Conservation (phyloP, 2,888 invertebrate genomes). For the Nyleta sp. region DNA sequence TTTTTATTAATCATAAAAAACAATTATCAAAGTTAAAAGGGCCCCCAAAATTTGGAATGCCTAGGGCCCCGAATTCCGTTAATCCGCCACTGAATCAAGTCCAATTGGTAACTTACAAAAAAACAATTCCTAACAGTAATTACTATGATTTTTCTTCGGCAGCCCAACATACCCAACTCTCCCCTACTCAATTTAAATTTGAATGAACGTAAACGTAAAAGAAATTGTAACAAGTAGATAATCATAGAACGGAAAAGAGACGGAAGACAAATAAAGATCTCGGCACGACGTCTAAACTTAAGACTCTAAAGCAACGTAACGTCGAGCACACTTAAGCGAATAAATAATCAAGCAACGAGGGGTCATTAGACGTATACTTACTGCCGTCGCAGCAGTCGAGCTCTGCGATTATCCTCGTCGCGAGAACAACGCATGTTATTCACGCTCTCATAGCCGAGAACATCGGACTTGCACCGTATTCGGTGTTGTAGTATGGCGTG, state of each 20-base stretch:
- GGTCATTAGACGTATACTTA: conserved; percentile 60
- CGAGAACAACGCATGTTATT: conserved; percentile 69
- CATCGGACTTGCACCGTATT: conserved; percentile 59
- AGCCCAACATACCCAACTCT: no score
- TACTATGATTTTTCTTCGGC: no score
- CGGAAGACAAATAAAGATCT: neutral
- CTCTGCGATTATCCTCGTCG: conserved; percentile 65
- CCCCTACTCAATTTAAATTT: no score
- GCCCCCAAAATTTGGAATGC: no score
- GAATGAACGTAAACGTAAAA: no score
- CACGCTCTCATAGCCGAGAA: conserved; percentile 76
- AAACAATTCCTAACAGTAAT: no score
- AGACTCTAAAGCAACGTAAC: no score
- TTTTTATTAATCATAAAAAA: no score
- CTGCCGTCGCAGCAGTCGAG: conserved; percentile 65
- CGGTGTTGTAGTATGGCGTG: conserved; percentile 41
- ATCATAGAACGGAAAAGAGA: neutral
- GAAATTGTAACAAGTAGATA: neutral
- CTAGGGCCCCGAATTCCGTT: no score
- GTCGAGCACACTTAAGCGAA: neutral
- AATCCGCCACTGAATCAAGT: no score
- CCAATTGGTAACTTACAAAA: no score
- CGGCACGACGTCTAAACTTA: neutral
- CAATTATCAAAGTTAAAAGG: no score
- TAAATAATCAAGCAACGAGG: neutral